Evolutionary conservation across 1,140 invertebrate genomes (phyloP), one percentile per base, ranked within the genome.

Genomic region (Cherax destructor): DNA sequence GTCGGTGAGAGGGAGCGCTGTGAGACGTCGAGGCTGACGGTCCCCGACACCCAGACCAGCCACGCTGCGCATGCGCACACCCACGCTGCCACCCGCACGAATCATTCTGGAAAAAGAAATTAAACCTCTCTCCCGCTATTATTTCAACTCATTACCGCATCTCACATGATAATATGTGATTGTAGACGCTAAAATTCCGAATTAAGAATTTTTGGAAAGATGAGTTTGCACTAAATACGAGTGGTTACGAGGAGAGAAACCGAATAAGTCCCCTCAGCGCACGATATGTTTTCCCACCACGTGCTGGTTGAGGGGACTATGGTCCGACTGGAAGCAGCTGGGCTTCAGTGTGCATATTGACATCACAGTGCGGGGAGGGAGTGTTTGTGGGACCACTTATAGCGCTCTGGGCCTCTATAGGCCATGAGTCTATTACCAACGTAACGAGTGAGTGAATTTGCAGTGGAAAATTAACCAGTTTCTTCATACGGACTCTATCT

Each of bases 211-310:
- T 41, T 41, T 41, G 30, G 30, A 1, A 1, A 41, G 30, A 41
- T 41, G 30, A 41, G 30, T 41, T 41, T 41, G 30, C 13, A 10
- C 13, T 10, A 1, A 69, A 69, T 69, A 69, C 9, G 65, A 69
- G 7, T 1, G 13, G 21, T 69, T 69, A 18, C 13, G 18, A 18
- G 13, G 30, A 2, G 65, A 18, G 21, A 69, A 69, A 83, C 24
- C n/a, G 80, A 83, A 83, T 56, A 83, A 56, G 80, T 83, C 80
- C 80, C 80, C 80, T 83, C 80, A 16, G 13, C 1, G 80, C 61
- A 83, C 56, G 80, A 83, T 41, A 83, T 49, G 80, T 83, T 83
- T 61, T 83, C 80, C 80, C 80, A 83, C 80, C 80, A 83, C 80
- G 80, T 83, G 80, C 80, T 83, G 80, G 80, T 16, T 61, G 80